Conservation (phyloP, 2,113 vertebrate species). For the Todiramphus chloris region DNA sequence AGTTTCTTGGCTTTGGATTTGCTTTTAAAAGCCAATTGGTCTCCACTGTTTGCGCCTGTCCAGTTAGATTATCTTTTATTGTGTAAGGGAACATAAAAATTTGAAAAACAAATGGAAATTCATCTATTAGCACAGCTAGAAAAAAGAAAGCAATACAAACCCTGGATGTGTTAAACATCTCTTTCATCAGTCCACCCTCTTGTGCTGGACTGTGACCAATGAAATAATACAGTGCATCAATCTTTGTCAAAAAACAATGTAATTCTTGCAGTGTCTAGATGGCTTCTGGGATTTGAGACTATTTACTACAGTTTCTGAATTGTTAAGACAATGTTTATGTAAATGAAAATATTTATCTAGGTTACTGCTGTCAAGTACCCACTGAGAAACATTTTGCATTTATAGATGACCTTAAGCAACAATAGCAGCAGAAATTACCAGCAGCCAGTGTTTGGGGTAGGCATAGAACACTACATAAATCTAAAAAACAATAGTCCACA, state of each 20-base stretch:
- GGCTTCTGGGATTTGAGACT: slow-evolving; percentile 60
- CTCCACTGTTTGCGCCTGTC: neutral
- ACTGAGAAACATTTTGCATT: slow-evolving; percentile 45
- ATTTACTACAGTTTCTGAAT: slow-evolving; percentile 65
- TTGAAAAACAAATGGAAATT: slow-evolving; percentile 44
- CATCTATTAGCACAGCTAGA: neutral
- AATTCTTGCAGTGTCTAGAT: slow-evolving; percentile 29
- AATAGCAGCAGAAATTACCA: slow-evolving; percentile 48
- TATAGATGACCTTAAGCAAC: slow-evolving; percentile 42
- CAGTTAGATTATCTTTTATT: slow-evolving; percentile 49
- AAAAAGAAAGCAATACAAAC: slow-evolving; percentile 15
- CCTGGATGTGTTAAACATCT: neutral
- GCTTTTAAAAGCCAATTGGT: slow-evolving; percentile 9
- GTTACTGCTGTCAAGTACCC: slow-evolving; percentile 52
- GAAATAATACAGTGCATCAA: slow-evolving; percentile 17
- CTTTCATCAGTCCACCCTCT: slow-evolving; percentile 38
- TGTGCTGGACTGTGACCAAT: slow-evolving; percentile 4
- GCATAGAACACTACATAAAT: slow-evolving; percentile 3
- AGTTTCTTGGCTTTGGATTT: neutral
- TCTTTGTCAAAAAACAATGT: slow-evolving; percentile 29
- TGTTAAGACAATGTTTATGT: slow-evolving; percentile 50
- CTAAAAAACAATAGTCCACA: slow-evolving; percentile 7
- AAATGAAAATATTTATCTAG: slow-evolving; percentile 67
- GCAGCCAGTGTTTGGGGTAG: neutral
- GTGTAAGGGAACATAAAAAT: slow-evolving; percentile 2